Percentiles rank a stretch among this genome's conserved stretches.
phyloP scores from a whole-genome alignment of 2,113 vertebrate genomes.

The Nibea coibor region DNA sequence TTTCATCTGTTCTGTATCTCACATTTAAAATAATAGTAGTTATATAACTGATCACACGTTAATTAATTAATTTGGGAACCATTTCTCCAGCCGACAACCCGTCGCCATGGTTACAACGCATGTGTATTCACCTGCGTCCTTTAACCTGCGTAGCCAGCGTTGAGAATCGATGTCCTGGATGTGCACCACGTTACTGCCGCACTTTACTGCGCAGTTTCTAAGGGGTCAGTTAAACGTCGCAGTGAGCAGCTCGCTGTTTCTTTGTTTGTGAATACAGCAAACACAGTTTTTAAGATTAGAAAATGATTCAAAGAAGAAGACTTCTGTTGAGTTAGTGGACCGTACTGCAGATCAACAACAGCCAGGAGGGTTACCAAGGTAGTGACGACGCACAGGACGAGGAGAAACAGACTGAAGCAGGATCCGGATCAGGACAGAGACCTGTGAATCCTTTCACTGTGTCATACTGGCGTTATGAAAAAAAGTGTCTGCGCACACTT shows the following conservation, averaged over 20 bases:
- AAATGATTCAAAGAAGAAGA: neutral
- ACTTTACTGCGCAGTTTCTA: constrained; percentile 9
- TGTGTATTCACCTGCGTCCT: neutral
- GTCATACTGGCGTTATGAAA: neutral
- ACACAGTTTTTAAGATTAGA: too few relatives aligned
- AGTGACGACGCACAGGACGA: constrained; percentile 45
- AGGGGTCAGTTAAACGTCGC: constrained; percentile 14
- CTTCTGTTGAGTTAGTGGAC: neutral
- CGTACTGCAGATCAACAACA: too few relatives aligned
- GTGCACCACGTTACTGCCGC: neutral
- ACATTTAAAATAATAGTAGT: neutral
- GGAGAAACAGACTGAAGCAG: neutral
- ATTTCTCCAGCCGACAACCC: neutral
- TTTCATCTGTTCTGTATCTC: neutral
- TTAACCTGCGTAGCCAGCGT: constrained; percentile 10
- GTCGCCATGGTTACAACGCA: constrained; percentile 54
- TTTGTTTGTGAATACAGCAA: neutral
- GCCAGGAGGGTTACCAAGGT: constrained; percentile 30
- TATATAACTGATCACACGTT: too few relatives aligned
- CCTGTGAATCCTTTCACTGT: neutral
- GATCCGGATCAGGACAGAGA: neutral
- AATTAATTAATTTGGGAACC: neutral
- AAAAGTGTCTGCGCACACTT: neutral
- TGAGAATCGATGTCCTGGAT: constrained; percentile 26
- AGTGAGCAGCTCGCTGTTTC: neutral